phyloP scores from a whole-genome alignment of 2,113 vertebrate species.

The Monopterus albus region DNA sequence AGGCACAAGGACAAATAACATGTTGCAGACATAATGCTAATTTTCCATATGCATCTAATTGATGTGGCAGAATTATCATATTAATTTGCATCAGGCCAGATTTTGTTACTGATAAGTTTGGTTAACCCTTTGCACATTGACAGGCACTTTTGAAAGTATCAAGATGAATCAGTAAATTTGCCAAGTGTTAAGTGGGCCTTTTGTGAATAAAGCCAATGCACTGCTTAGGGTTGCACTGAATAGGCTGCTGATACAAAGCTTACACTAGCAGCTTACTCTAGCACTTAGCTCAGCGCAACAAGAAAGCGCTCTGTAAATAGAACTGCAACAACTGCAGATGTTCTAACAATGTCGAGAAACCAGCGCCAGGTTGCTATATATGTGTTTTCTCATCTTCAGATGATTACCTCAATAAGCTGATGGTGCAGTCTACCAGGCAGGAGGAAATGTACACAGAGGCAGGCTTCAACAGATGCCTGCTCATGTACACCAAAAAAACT shows the following conservation, averaged over 20 bases:
- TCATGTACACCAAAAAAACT: constrained; percentile 42
- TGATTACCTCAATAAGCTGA: constrained; percentile 75
- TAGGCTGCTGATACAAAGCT: constrained; percentile 41
- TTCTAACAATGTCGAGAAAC: constrained; percentile 58
- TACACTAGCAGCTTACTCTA: constrained; percentile 57
- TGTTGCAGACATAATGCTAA: too few relatives aligned
- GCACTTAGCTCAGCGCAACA: constrained; percentile 62
- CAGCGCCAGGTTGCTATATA: constrained; percentile 53
- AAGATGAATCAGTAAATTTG: constrained; percentile 23
- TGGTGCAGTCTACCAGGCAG: constrained; percentile 63
- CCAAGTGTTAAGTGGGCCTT: constrained; percentile 25
- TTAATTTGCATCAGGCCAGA: not conserved
- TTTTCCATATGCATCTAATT: constrained; percentile 25
- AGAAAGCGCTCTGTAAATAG: constrained; percentile 56
- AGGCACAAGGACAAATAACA: constrained; percentile 70
- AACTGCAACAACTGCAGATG: constrained; percentile 72
- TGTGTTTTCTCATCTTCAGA: constrained; percentile 65
- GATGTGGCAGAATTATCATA: constrained; percentile 25
- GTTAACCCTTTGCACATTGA: not conserved
- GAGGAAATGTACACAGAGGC: constrained; percentile 38
- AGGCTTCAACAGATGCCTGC: constrained; percentile 52
- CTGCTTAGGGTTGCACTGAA: constrained; percentile 36
- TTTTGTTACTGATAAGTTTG: not conserved
- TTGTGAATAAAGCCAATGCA: constrained; percentile 47
- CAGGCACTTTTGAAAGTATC: constrained; percentile 24